Evolutionary conservation across 2,888 invertebrate genomes (phyloP).

Genomic region (Agonopterix heracliana): DNA sequence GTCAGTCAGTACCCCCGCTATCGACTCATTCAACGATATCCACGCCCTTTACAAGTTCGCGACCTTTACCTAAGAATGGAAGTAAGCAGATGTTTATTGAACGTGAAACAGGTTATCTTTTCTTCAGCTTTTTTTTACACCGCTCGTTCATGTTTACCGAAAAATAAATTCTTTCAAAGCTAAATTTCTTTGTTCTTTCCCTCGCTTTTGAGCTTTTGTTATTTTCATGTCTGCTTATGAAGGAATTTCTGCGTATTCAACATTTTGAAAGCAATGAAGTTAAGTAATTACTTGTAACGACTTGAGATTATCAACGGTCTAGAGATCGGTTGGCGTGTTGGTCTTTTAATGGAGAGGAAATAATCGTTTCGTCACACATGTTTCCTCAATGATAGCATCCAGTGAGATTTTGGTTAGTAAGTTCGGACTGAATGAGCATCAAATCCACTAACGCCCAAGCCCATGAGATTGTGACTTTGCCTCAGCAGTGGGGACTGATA

Average conservation of each 20-base stretch:
- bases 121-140: background rate
- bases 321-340: constrained; percentile 15
- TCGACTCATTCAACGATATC: constrained; percentile 51
- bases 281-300: constrained; percentile 1
- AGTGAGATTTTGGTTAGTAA: background rate
- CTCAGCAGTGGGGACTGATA: too few species aligned
- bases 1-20: constrained; percentile 10
- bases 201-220: too few species aligned
- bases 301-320: constrained; percentile 33
- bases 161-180: too few species aligned
- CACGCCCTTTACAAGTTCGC: constrained; percentile 55
- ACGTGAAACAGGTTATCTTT: constrained; percentile 19
- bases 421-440: too few species aligned
- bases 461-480: too few species aligned
- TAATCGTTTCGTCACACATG: constrained; percentile 37
- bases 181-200: too few species aligned
- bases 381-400: constrained; percentile 16
- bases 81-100: constrained; percentile 44
- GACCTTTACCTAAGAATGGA: constrained; percentile 54
- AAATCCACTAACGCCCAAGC: too few species aligned
- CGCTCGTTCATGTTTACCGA: too few species aligned
- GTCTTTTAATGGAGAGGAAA: constrained; percentile 30
- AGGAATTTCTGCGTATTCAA: too few species aligned
- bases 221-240: too few species aligned
- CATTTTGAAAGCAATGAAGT: too few species aligned